Conservation (phyloP, 2,888 invertebrate species). For the Oscheius myriophilus region DNA sequence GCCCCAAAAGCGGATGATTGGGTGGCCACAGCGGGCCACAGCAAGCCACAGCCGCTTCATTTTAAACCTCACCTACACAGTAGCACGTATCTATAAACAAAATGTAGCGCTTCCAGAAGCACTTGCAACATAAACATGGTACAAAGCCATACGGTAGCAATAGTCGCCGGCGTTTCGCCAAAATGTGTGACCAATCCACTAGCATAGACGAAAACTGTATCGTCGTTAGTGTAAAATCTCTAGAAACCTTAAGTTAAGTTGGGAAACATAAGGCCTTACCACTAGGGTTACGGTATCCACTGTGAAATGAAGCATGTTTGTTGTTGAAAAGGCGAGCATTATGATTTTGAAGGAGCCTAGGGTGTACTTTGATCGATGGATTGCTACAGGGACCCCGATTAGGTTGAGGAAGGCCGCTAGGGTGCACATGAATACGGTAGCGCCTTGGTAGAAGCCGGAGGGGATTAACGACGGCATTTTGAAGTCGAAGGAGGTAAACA, state of each 20-base stretch:
- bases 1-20: too few species aligned
- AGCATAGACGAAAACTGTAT: conserved; percentile 9
- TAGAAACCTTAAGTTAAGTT: not conserved
- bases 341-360: conserved; percentile 12
- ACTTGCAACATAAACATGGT: conserved; percentile 3
- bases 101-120: conserved; percentile 2
- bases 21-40: too few species aligned
- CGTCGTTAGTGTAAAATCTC: conserved; percentile 2
- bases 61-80: not conserved
- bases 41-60: too few species aligned
- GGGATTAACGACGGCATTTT: too few species aligned
- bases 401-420: conserved; percentile 2
- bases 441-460: too few species aligned
- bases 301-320: not conserved
- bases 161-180: not conserved
- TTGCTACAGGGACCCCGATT: not conserved
- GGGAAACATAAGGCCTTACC: not conserved
- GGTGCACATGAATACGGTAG: not conserved
- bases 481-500: too few species aligned
- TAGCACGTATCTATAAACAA: conserved; percentile 7
- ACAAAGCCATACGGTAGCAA: not conserved
- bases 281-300: not conserved
- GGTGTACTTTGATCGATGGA: not conserved
- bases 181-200: not conserved
- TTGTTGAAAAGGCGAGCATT: not conserved